A percentile compares a stretch with the other conserved stretches of the same genome.
Evolutionary conservation across 2,113 vertebrate species (phyloP).

Genomic region (Aptenodytes patagonicus): DNA sequence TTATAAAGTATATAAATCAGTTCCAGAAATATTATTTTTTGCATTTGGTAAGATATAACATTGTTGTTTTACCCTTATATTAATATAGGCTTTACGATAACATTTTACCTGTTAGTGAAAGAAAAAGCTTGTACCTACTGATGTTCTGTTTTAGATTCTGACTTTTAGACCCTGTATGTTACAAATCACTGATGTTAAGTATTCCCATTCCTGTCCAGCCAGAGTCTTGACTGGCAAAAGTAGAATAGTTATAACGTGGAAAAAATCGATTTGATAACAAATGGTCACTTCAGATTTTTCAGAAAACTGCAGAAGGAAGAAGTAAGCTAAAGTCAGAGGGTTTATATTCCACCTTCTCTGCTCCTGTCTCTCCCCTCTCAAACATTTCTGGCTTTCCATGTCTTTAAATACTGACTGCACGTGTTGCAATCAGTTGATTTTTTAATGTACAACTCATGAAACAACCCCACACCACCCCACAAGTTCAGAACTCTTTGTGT

Average conservation of each 20-base stretch:
- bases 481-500: not conserved
- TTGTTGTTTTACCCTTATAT: not conserved
- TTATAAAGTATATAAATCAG: not conserved
- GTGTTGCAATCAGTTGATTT: not conserved
- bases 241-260: rapidly evolving
- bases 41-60: not conserved
- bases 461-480: not conserved
- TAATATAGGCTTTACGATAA: not conserved
- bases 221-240: not conserved
- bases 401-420: not conserved
- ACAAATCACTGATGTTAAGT: not conserved
- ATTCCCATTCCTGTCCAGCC: not conserved
- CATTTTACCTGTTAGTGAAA: not conserved
- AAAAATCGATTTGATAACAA: not conserved
- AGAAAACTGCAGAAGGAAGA: not conserved
- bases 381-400: not conserved
- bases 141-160: not conserved
- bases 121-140: not conserved
- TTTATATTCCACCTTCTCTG: not conserved
- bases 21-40: not conserved
- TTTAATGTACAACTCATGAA: not conserved
- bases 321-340: not conserved
- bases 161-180: not conserved
- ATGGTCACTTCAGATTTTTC: not conserved
- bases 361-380: not conserved